phyloP scores from a whole-genome alignment of 2,888 invertebrate species.

The Ditylenchus weischeri region DNA sequence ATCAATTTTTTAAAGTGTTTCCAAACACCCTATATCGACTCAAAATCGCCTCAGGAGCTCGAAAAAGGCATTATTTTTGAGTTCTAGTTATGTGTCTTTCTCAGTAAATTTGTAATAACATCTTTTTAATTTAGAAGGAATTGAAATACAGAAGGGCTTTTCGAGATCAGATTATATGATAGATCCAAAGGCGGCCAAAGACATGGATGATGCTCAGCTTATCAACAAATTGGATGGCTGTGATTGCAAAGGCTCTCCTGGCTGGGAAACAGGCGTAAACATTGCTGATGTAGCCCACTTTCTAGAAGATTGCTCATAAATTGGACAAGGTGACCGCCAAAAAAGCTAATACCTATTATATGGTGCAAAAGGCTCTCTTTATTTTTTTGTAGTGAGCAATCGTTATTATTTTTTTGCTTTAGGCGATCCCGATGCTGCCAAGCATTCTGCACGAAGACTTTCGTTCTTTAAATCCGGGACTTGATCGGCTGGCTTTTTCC shows the following conservation, averaged over 20 bases:
- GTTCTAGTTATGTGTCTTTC: too few species aligned
- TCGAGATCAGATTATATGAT: conserved; percentile 77
- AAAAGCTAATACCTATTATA: conserved; percentile 83
- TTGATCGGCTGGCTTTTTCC: conserved; percentile 74
- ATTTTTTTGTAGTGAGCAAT: background rate
- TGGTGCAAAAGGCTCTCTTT: conserved; percentile 72
- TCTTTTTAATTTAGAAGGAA: conserved; percentile 50
- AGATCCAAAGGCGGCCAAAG: conserved; percentile 84
- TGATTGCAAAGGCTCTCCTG: too few species aligned
- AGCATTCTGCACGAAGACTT: conserved; percentile 72
- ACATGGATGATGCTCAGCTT: conserved; percentile 90
- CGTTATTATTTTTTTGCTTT: conserved; percentile 58
- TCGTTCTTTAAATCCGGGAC: conserved; percentile 62
- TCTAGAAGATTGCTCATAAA: conserved; percentile 70
- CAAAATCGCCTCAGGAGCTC: too few species aligned
- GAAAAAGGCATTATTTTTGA: too few species aligned
- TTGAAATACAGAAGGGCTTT: conserved; percentile 60
- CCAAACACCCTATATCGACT: too few species aligned
- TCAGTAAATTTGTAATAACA: too few species aligned
- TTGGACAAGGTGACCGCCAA: conserved; percentile 74
- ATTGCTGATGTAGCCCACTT: conserved; percentile 89
- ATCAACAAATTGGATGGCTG: conserved; percentile 66
- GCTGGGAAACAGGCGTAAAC: conserved; percentile 72
- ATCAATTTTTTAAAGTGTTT: too few species aligned
- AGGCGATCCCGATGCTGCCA: conserved; percentile 88